These are phyloP conservation scores for Mastomys coucha DNA, from an alignment of 2,113 vertebrate genomes.

Conservation along the genomic window DNA sequence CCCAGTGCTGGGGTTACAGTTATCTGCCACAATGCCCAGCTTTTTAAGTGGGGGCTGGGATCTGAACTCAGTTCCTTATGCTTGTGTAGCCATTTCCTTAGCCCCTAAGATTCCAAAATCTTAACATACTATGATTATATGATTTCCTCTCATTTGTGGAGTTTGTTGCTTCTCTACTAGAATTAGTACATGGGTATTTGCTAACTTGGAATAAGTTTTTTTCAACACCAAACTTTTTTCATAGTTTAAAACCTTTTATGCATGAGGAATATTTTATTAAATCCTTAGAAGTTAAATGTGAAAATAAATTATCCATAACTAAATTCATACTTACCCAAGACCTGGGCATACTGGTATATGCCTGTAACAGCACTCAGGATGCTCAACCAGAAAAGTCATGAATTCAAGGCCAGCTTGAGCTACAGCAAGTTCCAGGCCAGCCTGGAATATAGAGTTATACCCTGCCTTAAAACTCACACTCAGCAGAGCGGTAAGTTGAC, in stretches of 20 bases:
- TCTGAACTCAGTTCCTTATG: not conserved
- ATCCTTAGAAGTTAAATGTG: constrained; percentile 32
- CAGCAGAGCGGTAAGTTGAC: not conserved
- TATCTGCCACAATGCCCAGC: not conserved
- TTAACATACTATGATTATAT: constrained; percentile 35
- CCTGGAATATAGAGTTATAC: not conserved
- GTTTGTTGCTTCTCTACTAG: constrained; percentile 34
- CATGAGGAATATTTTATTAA: constrained; percentile 54
- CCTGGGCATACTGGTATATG: not conserved
- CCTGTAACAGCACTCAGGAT: not conserved
- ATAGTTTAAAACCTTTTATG: constrained; percentile 7
- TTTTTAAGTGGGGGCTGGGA: not conserved
- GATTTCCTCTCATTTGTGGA: constrained; percentile 6
- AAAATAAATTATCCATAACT: constrained; percentile 17
- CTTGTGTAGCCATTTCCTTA: not conserved
- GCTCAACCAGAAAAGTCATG: not conserved
- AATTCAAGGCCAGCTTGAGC: not conserved
- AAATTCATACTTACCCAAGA: constrained; percentile 17
- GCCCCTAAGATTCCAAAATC: not conserved
- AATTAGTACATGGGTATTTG: constrained; percentile 23
- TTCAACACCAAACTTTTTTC: constrained; percentile 41
- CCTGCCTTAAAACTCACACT: not conserved
- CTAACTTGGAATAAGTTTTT: constrained; percentile 55
- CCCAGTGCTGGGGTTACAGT: not conserved
- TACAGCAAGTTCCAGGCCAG: not conserved